phyloP scores from a whole-genome alignment of 2,888 invertebrate genomes.

The Helicoverpa assulta region DNA sequence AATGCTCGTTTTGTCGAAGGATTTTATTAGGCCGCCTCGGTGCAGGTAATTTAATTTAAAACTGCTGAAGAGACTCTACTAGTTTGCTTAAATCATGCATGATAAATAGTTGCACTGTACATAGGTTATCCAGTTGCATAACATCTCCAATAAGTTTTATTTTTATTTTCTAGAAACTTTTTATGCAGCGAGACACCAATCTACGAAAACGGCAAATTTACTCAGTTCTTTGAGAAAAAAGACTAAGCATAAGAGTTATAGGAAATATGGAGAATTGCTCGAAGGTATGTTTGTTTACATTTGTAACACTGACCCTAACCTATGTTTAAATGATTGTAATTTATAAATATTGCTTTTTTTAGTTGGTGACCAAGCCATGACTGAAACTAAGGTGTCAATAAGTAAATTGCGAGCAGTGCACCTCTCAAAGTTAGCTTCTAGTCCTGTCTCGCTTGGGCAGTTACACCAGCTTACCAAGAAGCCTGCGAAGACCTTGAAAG shows the following conservation, averaged over 20 bases:
- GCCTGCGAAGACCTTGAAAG: conserved; percentile 67
- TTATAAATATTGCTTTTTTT: conserved; percentile 57
- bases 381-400: conserved; percentile 92
- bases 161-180: conserved; percentile 78
- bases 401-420: conserved; percentile 92
- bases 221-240: conserved; percentile 83
- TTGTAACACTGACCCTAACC: neutral
- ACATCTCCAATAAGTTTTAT: conserved; percentile 64
- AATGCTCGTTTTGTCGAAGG: conserved; percentile 86
- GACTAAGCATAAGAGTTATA: conserved; percentile 82
- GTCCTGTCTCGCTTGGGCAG: conserved; percentile 90
- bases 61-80: neutral
- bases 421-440: conserved; percentile 91
- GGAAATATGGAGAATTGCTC: conserved; percentile 92
- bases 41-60: conserved; percentile 73
- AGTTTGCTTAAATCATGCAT: neutral
- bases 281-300: conserved; percentile 88
- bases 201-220: conserved; percentile 83
- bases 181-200: conserved; percentile 78
- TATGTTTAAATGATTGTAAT: neutral
- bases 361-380: conserved; percentile 92
- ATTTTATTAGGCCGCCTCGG: conserved; percentile 75
- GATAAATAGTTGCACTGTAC: conserved; percentile 8
- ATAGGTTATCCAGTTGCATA: conserved; percentile 82
- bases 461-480: conserved; percentile 89